These are phyloP conservation scores for Calypte anna DNA, from an alignment of 2,113 vertebrate species.

Conservation along the genomic window DNA sequence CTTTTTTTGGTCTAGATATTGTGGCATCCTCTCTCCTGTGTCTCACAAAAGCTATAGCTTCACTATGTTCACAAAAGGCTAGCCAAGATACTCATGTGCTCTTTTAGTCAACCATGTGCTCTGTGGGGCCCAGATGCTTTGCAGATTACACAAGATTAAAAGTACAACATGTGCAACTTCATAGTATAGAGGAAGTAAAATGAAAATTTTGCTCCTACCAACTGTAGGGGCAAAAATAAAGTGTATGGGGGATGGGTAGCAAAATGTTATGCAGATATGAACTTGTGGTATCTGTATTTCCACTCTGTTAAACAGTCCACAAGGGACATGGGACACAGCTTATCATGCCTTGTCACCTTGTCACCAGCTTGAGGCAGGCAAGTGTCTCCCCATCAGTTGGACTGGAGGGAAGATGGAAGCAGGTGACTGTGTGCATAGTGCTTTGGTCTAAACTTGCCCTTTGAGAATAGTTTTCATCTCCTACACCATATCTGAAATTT, in stretches of 20 bases:
- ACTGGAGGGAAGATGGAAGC: not conserved
- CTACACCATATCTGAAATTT: not conserved
- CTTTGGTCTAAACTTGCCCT: not conserved
- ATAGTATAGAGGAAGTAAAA: not conserved
- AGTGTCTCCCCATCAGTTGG: not conserved
- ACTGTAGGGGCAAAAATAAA: not conserved
- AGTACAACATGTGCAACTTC: not conserved
- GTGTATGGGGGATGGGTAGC: not conserved
- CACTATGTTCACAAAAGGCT: not conserved
- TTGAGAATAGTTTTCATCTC: not conserved
- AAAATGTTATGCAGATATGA: not conserved
- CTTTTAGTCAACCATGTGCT: not conserved
- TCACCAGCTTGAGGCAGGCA: not conserved
- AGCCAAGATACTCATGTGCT: not conserved
- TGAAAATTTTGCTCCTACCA: not conserved
- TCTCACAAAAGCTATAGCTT: not conserved
- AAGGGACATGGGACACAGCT: not conserved
- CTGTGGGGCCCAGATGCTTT: slow-evolving; percentile 3
- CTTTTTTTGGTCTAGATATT: not conserved
- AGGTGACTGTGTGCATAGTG: rapidly evolving
- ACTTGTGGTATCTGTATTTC: not conserved
- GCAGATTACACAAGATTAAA: not conserved
- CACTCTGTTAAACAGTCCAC: not conserved
- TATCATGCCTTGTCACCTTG: not conserved
- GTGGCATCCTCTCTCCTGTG: not conserved